These are phyloP conservation scores for Fregata magnificens DNA, from an alignment of 2,113 vertebrate species.

Conservation along the genomic window DNA sequence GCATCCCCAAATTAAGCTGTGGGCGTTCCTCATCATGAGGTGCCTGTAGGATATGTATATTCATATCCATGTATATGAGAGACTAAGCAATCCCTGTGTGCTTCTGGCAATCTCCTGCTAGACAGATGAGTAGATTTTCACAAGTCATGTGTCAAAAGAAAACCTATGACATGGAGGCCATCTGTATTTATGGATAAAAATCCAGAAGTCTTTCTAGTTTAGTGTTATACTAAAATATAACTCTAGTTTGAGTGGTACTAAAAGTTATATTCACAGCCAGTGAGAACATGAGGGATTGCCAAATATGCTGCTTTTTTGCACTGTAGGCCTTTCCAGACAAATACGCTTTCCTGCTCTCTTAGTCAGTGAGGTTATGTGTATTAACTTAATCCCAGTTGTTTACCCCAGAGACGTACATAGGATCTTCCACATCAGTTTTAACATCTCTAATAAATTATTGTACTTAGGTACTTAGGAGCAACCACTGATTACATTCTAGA, in stretches of 20 bases:
- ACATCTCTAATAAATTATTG: neutral
- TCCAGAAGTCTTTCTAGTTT: neutral
- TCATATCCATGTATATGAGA: neutral
- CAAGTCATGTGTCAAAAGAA: neutral
- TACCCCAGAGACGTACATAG: neutral
- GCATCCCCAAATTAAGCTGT: neutral
- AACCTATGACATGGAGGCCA: neutral
- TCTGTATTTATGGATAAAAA: neutral
- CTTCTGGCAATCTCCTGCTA: neutral
- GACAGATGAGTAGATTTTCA: neutral
- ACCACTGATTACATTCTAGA: neutral
- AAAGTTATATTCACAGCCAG: neutral
- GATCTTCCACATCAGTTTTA: neutral
- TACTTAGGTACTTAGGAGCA: neutral
- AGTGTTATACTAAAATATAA: neutral
- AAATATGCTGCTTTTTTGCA: neutral
- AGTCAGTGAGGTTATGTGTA: neutral
- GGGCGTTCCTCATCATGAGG: neutral
- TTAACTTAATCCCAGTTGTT: neutral
- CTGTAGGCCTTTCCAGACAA: neutral
- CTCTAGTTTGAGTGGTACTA: neutral
- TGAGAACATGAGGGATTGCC: neutral
- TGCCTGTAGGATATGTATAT: neutral
- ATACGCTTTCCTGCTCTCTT: neutral
- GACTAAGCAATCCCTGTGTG: neutral